These are phyloP conservation scores for Idaea aversata DNA, from an alignment of 2,888 invertebrate species.

Conservation along the genomic window DNA sequence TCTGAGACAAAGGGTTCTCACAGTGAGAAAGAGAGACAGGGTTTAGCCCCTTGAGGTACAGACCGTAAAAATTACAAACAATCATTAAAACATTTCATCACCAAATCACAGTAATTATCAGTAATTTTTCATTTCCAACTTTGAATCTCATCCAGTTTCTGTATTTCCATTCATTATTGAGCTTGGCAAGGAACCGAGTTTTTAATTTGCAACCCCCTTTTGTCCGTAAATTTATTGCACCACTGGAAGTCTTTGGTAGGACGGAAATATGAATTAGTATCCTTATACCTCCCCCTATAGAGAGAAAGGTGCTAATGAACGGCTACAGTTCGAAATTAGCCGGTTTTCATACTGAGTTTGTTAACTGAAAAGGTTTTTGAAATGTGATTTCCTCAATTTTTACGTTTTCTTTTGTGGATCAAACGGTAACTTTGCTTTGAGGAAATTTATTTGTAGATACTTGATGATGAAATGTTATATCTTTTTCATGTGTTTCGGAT, in stretches of 20 bases:
- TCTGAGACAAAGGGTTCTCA: too few relatives aligned
- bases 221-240: slow-evolving; percentile 66
- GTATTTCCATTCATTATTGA: slow-evolving; percentile 49
- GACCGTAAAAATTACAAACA: too few relatives aligned
- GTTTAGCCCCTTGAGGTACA: too few relatives aligned
- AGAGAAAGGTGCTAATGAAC: slow-evolving; percentile 57
- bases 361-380: slow-evolving; percentile 2
- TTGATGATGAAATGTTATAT: too few relatives aligned
- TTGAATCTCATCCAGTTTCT: slow-evolving; percentile 41
- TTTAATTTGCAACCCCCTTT: slow-evolving; percentile 72
- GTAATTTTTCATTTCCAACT: slow-evolving; percentile 8
- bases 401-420: background rate
- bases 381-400: slow-evolving; percentile 2
- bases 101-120: background rate
- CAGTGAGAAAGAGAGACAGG: too few relatives aligned
- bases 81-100: background rate
- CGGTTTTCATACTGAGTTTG: slow-evolving; percentile 10
- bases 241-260: slow-evolving; percentile 58
- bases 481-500: too few relatives aligned
- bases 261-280: slow-evolving; percentile 71
- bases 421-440: background rate
- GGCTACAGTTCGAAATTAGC: slow-evolving; percentile 38
- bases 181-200: slow-evolving; percentile 58
- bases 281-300: slow-evolving; percentile 31
- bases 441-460: too few relatives aligned